Conservation (phyloP, 1,140 invertebrate genomes). For the Probaryconus sp. region DNA sequence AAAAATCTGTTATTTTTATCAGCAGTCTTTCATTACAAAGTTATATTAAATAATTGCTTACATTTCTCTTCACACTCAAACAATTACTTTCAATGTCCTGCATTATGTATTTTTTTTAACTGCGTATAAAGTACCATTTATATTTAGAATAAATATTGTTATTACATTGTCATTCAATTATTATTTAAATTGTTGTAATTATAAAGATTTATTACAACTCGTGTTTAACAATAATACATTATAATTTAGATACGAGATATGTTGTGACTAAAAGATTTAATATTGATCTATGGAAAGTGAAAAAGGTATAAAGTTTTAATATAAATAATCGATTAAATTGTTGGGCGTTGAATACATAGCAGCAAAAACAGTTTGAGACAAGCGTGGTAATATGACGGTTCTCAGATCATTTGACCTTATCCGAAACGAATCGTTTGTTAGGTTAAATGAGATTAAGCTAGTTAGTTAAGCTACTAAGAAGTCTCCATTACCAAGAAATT, state of each 20-base stretch:
- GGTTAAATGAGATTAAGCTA: conserved; percentile 43
- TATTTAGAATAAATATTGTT: too few relatives aligned
- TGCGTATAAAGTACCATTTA: conserved; percentile 13
- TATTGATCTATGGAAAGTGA: too few relatives aligned
- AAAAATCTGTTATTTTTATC: conserved; percentile 46
- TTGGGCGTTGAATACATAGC: too few relatives aligned
- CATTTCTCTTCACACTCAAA: conserved; percentile 41
- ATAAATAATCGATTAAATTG: conserved; percentile 46
- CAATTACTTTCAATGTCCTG: conserved; percentile 27
- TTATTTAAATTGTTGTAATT: too few relatives aligned
- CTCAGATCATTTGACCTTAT: conserved; percentile 48
- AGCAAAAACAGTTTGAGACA: too few relatives aligned
- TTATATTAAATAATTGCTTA: conserved; percentile 42
- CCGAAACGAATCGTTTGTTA: conserved; percentile 52
- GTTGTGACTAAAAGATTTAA: too few relatives aligned
- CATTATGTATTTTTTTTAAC: too few relatives aligned
- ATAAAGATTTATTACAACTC: too few relatives aligned
- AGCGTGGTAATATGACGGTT: conserved; percentile 16
- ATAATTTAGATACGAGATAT: too few relatives aligned
- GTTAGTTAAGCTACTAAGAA: conserved; percentile 29
- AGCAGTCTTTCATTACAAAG: conserved; percentile 42
- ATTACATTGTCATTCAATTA: too few relatives aligned
- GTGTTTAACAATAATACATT: too few relatives aligned
- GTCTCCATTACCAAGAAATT: conserved; percentile 34
- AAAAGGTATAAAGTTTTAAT: too few relatives aligned